Base-by-base conservation (phyloP, 2,888 invertebrate genomes). In the Cyclophora punctaria region DNA sequence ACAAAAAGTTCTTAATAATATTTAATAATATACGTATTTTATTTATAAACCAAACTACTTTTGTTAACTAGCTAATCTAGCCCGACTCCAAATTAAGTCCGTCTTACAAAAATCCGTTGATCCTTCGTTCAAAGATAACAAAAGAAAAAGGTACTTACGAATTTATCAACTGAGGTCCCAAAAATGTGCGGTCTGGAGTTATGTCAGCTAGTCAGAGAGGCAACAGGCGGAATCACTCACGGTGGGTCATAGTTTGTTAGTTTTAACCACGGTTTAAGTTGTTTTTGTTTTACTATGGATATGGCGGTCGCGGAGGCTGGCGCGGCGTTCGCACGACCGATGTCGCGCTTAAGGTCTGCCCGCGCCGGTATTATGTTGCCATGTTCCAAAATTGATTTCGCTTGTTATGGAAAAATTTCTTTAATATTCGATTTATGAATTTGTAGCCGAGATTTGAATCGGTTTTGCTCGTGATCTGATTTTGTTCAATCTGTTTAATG, bases 251-350 rank as follows among this genome's bases (percentile, higher is more conserved):
- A 7, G 67, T 71, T 65, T 68, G 65, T 50, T 55, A 47, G 47
- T 44, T 5, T 44, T 44, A 33, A 44, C 48, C 48, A 52, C 52
- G 48, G 52, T 61, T 61, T 67, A 61, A 63, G 62, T 61, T 60
- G 58, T 64, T 55, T 67, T 62, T 62, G 55, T 59, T 62, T 65
- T 54, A 62, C 57, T 53, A 62, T 57, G 55, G 53, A 56, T 62
- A 63, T 58, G 58, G 59, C 66, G 66, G 70, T 59, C 60, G 62
- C 56, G 67, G 63, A 60, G 67, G 66, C 62, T 62, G 59, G 69
- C 65, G 80, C 80, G 80, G 83, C 86, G 85, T 86, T 80, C 80
- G 75, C 69, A 73, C 82, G 79, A 44, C 81, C 79, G 74, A 82
- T 71, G 71, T 74, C 71, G 75, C 86, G 80, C 78, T 73, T 75